phyloP scores from a whole-genome alignment of 2,113 vertebrate species.

The Sinocyclocheilus anshuiensis region DNA sequence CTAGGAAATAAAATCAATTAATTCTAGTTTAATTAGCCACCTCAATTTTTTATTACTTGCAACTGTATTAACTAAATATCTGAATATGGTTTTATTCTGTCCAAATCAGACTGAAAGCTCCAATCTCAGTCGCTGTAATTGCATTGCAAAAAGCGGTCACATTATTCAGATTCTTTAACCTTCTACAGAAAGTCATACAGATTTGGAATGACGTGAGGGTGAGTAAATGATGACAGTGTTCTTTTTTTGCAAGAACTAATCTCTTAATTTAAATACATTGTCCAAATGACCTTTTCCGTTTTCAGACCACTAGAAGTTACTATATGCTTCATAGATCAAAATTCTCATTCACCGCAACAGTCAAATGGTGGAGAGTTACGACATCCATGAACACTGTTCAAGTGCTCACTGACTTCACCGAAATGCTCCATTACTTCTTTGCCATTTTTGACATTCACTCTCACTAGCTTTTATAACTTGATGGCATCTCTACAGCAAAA shows the following conservation, averaged over 20 bases:
- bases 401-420: slow-evolving; percentile 7
- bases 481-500: slow-evolving; percentile 1
- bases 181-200: neutral
- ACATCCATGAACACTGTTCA: neutral
- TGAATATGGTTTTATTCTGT: neutral
- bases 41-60: too few species aligned
- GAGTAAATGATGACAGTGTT: neutral
- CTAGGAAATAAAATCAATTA: neutral
- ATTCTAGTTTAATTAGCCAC: too few species aligned
- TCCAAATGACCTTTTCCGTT: neutral
- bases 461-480: neutral
- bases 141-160: neutral
- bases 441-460: slow-evolving; percentile 22
- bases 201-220: neutral
- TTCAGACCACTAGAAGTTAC: neutral
- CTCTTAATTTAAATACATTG: neutral
- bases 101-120: neutral
- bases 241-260: neutral
- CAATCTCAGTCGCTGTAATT: neutral
- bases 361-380: neutral
- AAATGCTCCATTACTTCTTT: slow-evolving; percentile 24
- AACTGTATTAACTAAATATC: too few species aligned
- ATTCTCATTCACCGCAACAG: neutral
- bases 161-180: neutral
- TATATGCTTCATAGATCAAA: neutral